Percentiles rank a stretch among this genome's conserved stretches.
Evolutionary conservation across 2,113 vertebrate species (phyloP).

Genomic region (Dicaeum eximium): DNA sequence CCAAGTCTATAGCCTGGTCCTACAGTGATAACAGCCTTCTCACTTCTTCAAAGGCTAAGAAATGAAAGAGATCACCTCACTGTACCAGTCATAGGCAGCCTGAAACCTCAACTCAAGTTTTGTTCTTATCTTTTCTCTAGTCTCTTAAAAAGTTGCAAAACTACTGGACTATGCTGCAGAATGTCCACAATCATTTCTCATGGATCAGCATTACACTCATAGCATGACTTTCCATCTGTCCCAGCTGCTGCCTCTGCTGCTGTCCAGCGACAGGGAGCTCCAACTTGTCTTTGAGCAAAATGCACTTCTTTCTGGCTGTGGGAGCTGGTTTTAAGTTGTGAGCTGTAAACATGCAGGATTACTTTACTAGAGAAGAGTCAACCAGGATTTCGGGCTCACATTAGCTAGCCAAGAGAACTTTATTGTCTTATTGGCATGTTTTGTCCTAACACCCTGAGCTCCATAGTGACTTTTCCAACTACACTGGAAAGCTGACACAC

Average conservation of each 20-base stretch:
- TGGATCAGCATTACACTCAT: neutral
- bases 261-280: neutral
- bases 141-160: neutral
- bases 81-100: neutral
- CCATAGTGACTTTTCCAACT: neutral
- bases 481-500: neutral
- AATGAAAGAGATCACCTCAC: neutral
- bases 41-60: neutral
- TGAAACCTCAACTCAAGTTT: neutral
- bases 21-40: neutral
- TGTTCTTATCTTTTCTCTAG: neutral
- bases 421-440: neutral
- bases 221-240: neutral
- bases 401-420: neutral
- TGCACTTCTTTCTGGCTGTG: neutral
- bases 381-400: neutral
- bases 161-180: neutral
- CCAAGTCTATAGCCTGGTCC: neutral
- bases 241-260: neutral
- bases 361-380: neutral
- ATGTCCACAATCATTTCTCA: neutral
- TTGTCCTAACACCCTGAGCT: neutral
- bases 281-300: neutral
- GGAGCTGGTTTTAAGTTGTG: neutral
- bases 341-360: neutral